Conservation (phyloP, 2,113 vertebrate genomes). For the Polypterus senegalus region DNA sequence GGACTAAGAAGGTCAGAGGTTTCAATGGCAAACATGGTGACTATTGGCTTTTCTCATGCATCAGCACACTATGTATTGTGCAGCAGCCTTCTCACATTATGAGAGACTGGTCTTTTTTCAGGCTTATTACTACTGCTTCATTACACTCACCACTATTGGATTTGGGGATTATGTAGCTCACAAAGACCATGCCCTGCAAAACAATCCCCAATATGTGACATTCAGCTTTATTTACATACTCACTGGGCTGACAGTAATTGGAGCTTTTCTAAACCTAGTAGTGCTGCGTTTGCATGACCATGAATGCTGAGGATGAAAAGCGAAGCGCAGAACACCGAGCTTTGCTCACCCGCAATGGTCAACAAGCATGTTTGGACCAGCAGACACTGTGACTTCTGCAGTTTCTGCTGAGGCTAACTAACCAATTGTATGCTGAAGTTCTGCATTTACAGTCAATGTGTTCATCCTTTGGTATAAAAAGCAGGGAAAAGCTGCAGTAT, state of each 20-base stretch:
- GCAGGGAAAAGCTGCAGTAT: slow-evolving; percentile 85
- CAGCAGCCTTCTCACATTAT: slow-evolving; percentile 77
- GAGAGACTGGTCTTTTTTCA: slow-evolving; percentile 95
- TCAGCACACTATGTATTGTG: slow-evolving; percentile 75
- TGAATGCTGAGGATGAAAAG: slow-evolving; percentile 89
- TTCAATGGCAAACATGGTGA: slow-evolving; percentile 94
- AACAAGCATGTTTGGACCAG: slow-evolving; percentile 26
- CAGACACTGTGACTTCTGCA: slow-evolving; percentile 36
- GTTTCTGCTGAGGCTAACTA: slow-evolving; percentile 23
- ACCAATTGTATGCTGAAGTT: slow-evolving; percentile 81
- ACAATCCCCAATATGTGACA: slow-evolving; percentile 74
- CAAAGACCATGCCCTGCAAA: slow-evolving; percentile 78
- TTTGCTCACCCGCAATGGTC: slow-evolving; percentile 61
- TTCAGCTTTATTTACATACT: slow-evolving; percentile 98
- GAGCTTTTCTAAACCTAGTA: slow-evolving; percentile 91
- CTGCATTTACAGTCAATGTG: slow-evolving; percentile 94
- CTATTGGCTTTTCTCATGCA: slow-evolving; percentile 84
- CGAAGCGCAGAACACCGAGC: slow-evolving; percentile 81
- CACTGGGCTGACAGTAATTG: slow-evolving; percentile 84
- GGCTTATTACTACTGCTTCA: slow-evolving; percentile 94
- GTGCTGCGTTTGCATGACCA: slow-evolving; percentile 94
- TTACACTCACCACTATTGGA: slow-evolving; percentile 92
- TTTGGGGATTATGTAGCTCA: slow-evolving; percentile 94
- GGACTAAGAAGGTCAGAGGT: slow-evolving; percentile 76
- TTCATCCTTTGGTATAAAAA: slow-evolving; percentile 94